These are phyloP conservation scores for Platerodrilus igneus DNA, from an alignment of 2,888 invertebrate genomes.

Conservation along the genomic window DNA sequence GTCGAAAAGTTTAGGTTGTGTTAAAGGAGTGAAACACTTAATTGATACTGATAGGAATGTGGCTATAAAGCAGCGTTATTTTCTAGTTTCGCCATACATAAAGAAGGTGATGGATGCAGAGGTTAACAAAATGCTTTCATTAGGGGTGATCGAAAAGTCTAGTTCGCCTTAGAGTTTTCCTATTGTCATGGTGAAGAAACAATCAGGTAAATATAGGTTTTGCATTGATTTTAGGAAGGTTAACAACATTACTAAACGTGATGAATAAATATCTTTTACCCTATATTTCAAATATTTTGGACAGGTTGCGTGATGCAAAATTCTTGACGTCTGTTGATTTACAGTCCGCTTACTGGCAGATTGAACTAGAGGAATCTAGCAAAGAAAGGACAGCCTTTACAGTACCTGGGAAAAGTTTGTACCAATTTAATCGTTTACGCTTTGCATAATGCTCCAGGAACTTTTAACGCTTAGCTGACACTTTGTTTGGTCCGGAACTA, in stretches of 20 bases:
- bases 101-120: too few relatives aligned
- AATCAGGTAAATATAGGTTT: slow-evolving; percentile 24
- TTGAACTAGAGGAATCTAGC: slow-evolving; percentile 25
- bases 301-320: slow-evolving; percentile 24
- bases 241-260: slow-evolving; percentile 28
- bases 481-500: slow-evolving; percentile 15
- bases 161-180: too few relatives aligned
- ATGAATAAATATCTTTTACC: slow-evolving; percentile 33
- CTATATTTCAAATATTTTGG: slow-evolving; percentile 26
- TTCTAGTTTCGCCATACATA: too few relatives aligned
- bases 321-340: slow-evolving; percentile 29
- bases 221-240: slow-evolving; percentile 32
- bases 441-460: slow-evolving; percentile 23
- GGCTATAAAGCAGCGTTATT: too few relatives aligned
- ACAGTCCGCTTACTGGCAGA: slow-evolving; percentile 30
- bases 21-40: too few relatives aligned
- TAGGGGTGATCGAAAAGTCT: too few relatives aligned
- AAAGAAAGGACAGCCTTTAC: slow-evolving; percentile 34
- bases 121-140: too few relatives aligned
- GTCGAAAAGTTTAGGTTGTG: too few relatives aligned
- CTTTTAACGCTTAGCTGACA: slow-evolving; percentile 24
- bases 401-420: slow-evolving; percentile 32
- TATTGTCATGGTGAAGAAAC: slow-evolving; percentile 29
- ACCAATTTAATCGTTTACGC: slow-evolving; percentile 29
- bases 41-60: too few relatives aligned